phyloP scores from a whole-genome alignment of 2,888 invertebrate species.

The Cosmopolites sordidus region DNA sequence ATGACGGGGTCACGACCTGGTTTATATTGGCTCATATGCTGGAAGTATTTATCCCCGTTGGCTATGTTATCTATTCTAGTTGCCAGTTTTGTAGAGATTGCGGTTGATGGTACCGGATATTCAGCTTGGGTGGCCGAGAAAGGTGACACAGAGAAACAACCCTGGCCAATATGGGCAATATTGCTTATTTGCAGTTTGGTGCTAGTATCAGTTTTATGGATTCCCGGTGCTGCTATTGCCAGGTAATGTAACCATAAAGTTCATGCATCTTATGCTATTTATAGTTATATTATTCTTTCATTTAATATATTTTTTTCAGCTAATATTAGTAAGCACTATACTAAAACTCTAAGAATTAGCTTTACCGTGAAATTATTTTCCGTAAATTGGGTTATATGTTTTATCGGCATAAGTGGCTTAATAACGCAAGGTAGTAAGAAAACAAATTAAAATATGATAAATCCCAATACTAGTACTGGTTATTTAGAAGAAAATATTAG shows the following conservation, averaged over 20 bases:
- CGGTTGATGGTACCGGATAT: conserved; percentile 77
- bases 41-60: conserved; percentile 88
- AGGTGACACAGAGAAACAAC: conserved; percentile 68
- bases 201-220: conserved; percentile 81
- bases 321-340: no score
- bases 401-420: no score
- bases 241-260: conserved; percentile 52
- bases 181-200: conserved; percentile 69
- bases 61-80: conserved; percentile 83
- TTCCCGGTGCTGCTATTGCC: conserved; percentile 75
- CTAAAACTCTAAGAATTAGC: no score
- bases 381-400: no score
- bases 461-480: no score
- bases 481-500: no score
- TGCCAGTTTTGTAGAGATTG: conserved; percentile 78
- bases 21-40: conserved; percentile 88
- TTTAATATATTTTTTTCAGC: background rate
- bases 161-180: conserved; percentile 87
- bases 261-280: background rate
- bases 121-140: conserved; percentile 75
- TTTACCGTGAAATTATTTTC: no score
- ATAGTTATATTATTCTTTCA: background rate
- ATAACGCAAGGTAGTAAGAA: no score
- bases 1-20: conserved; percentile 90
- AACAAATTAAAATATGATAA: no score